Percentiles rank a stretch among this genome's conserved stretches.
Evolutionary conservation across 2,888 invertebrate genomes (phyloP).

Genomic region (Platerodrilus igneus): DNA sequence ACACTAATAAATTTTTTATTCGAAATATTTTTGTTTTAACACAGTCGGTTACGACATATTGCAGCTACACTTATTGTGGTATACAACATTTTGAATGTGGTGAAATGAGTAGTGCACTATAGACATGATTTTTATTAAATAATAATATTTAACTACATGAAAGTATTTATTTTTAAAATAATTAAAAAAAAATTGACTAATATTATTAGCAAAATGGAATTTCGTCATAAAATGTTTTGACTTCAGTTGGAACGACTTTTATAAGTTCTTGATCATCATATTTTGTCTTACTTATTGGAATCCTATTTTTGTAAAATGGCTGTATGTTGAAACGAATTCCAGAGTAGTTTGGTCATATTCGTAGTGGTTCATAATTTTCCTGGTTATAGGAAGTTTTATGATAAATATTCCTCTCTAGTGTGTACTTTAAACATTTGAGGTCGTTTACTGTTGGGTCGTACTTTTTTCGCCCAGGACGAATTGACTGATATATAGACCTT

Average conservation of each 20-base stretch:
- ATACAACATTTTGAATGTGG: too few species aligned
- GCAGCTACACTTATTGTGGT: too few species aligned
- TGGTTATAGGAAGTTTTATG: too few species aligned
- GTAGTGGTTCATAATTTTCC: constrained; percentile 1
- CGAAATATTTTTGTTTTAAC: too few species aligned
- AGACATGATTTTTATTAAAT: too few species aligned
- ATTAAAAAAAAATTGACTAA: too few species aligned
- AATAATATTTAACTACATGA: too few species aligned
- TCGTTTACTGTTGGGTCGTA: neutral
- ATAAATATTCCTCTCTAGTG: neutral
- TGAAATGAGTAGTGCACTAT: too few species aligned
- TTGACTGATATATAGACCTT: neutral
- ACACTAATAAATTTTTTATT: too few species aligned
- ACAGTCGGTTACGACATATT: too few species aligned
- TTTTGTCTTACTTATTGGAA: constrained; percentile 3
- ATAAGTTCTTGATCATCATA: neutral
- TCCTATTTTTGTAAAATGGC: neutral
- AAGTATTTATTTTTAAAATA: too few species aligned
- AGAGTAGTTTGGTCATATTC: neutral
- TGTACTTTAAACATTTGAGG: neutral
- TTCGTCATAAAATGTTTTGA: constrained; percentile 1
- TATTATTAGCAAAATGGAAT: constrained; percentile 1
- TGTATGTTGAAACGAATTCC: neutral
- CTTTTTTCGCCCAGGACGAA: neutral
- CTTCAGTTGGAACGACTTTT: neutral